Percentiles rank a stretch among this genome's conserved stretches.
Evolutionary conservation across 2,888 invertebrate species (phyloP).

Genomic region (Mayetiola destructor): DNA sequence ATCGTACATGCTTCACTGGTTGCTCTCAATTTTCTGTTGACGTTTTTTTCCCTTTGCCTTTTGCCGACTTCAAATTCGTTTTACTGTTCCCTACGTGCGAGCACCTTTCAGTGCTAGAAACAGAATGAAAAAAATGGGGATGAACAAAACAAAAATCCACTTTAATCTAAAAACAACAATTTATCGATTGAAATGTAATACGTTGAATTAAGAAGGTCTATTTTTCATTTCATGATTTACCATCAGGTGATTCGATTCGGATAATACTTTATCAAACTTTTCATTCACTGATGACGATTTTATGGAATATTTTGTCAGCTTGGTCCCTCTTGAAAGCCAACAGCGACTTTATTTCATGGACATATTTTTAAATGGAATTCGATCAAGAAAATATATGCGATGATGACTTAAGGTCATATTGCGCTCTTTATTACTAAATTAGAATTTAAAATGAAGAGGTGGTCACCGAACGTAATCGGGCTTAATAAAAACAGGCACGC

Average conservation of each 20-base stretch:
- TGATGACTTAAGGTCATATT: too few relatives aligned
- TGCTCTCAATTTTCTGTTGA: not conserved
- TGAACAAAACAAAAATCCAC: too few relatives aligned
- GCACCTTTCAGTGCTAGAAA: too few relatives aligned
- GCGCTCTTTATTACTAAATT: too few relatives aligned
- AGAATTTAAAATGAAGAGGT: too few relatives aligned
- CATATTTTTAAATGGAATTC: not conserved
- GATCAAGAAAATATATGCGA: not conserved
- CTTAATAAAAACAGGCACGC: too few relatives aligned
- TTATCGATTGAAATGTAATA: slow-evolving; percentile 11
- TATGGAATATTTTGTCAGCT: not conserved
- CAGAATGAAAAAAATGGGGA: too few relatives aligned
- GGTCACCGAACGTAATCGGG: too few relatives aligned
- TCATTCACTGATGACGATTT: not conserved
- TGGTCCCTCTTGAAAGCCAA: not conserved
- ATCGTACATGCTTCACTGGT: not conserved
- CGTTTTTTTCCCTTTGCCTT: not conserved
- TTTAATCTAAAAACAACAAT: not conserved
- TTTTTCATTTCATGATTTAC: not conserved
- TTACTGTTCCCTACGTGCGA: too few relatives aligned
- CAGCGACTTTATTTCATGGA: not conserved
- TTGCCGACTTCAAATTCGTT: too few relatives aligned
- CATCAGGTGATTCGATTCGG: not conserved
- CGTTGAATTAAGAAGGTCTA: not conserved
- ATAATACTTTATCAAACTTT: not conserved